Evolutionary conservation across 2,888 invertebrate species (phyloP).

Genomic region (Taphrorychus bicolor): DNA sequence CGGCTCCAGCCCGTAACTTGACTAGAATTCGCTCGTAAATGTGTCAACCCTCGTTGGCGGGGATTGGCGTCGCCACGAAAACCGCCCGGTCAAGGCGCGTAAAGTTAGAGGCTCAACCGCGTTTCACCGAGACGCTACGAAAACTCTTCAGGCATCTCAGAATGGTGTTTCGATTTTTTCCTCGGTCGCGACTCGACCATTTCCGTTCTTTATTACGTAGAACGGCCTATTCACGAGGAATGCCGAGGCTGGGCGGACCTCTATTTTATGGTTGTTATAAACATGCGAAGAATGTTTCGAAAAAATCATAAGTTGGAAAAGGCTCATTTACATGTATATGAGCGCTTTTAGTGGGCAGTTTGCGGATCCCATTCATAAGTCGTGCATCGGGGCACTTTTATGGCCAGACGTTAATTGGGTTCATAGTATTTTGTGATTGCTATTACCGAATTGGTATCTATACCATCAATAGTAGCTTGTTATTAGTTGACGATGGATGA

Average conservation of each 20-base stretch:
- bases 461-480: background rate
- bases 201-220: constrained; percentile 39
- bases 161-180: constrained; percentile 35
- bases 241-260: constrained; percentile 32
- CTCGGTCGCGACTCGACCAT: constrained; percentile 30
- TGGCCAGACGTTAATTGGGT: background rate
- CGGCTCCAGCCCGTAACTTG: background rate
- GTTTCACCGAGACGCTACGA: background rate
- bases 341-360: background rate
- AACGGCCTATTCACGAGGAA: constrained; percentile 34
- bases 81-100: background rate
- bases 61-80: background rate
- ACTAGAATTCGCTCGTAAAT: background rate
- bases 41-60: background rate
- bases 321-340: background rate
- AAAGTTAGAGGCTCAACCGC: background rate
- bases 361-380: background rate
- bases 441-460: background rate
- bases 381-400: background rate
- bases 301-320: constrained; percentile 10
- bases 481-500: background rate
- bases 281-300: constrained; percentile 26
- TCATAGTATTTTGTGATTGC: background rate
- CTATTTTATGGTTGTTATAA: constrained; percentile 36
- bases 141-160: constrained; percentile 33